Conservation (phyloP, 2,113 vertebrate species). For the Labeo catla region DNA sequence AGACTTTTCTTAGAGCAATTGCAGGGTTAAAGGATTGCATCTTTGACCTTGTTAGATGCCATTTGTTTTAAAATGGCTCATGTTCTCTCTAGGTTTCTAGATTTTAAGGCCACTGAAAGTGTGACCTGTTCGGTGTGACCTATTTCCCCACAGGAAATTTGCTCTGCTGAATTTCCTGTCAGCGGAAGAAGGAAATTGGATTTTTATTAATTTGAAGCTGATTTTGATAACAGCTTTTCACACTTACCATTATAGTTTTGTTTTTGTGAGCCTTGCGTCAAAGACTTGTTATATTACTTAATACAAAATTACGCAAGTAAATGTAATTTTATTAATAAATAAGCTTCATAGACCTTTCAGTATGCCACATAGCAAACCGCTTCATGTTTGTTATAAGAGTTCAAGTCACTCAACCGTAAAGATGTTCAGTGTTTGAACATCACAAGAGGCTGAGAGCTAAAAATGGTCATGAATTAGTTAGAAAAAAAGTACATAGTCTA, state of each 20-base stretch:
- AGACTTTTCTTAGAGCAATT: not conserved
- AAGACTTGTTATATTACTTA: not conserved
- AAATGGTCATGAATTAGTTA: slow-evolving; percentile 48
- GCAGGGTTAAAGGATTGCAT: not conserved
- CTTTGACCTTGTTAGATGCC: not conserved
- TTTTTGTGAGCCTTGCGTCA: not conserved
- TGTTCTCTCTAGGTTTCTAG: not conserved
- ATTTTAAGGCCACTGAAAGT: slow-evolving; percentile 24
- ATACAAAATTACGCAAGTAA: not conserved
- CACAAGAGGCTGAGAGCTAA: slow-evolving; percentile 14
- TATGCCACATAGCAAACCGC: not conserved
- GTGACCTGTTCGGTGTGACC: slow-evolving; percentile 47
- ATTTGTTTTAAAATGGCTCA: slow-evolving; percentile 29
- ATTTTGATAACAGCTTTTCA: slow-evolving; percentile 1
- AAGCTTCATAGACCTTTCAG: not conserved
- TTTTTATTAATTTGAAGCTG: not conserved
- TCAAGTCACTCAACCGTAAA: slow-evolving; percentile 4
- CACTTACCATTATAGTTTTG: not conserved
- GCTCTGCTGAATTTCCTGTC: not conserved
- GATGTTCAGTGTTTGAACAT: slow-evolving; percentile 24
- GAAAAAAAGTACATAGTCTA: not conserved
- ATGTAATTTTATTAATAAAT: slow-evolving; percentile 14
- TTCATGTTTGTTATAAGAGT: not conserved
- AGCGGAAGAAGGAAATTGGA: not conserved
- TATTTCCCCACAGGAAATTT: slow-evolving; percentile 46